Conservation (phyloP, 2,113 vertebrate species). For the Murina feae region DNA sequence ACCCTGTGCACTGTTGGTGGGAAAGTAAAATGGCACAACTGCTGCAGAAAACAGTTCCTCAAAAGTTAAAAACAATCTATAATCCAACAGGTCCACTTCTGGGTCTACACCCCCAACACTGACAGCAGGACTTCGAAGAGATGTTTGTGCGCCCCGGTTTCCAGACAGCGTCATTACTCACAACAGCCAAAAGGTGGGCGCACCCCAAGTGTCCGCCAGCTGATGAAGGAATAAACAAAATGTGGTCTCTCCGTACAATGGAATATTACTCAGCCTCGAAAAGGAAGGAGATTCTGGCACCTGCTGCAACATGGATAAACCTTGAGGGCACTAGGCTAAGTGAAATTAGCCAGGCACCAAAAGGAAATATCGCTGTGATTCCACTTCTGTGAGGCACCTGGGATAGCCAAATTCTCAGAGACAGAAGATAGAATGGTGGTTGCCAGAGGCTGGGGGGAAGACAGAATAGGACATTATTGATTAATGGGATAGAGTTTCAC, state of each 20-base stretch:
- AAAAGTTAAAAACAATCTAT: background rate
- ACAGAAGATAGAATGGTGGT: background rate
- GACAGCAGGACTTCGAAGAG: background rate
- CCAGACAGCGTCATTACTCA: fast-evolving
- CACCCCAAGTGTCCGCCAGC: background rate
- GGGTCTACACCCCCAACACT: background rate
- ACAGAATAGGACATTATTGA: fast-evolving
- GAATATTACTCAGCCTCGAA: background rate
- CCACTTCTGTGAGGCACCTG: fast-evolving
- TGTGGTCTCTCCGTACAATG: fast-evolving
- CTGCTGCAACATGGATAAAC: fast-evolving
- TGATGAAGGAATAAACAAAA: background rate
- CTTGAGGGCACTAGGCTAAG: no score
- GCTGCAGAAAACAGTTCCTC: background rate
- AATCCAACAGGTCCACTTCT: background rate
- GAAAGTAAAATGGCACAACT: background rate
- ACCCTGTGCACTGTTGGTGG: fast-evolving
- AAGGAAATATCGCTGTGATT: fast-evolving
- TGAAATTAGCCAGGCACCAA: background rate
- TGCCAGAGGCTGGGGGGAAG: no score
- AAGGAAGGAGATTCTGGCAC: background rate
- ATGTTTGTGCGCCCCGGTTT: fast-evolving
- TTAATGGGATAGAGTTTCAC: fast-evolving
- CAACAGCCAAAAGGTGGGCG: background rate
- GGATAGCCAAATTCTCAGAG: background rate